Percentiles rank a stretch among this genome's conserved stretches.
These are phyloP conservation scores for Drosophila triauraria DNA, from an alignment of 1,140 invertebrate genomes.

Conservation along the genomic window DNA sequence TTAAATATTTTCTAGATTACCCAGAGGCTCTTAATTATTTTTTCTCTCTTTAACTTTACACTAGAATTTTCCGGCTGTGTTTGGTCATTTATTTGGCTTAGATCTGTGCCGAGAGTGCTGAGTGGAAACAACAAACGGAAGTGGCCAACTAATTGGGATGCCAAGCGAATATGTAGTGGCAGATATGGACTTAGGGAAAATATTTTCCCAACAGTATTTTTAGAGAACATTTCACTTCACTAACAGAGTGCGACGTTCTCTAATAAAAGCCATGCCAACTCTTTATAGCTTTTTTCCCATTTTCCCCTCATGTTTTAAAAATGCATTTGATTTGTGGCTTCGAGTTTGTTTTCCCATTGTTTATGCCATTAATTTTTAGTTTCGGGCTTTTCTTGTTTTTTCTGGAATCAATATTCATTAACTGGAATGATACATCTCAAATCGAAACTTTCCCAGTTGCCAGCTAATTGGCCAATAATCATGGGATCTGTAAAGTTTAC, in stretches of 20 bases:
- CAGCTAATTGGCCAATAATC: slow-evolving; percentile 74
- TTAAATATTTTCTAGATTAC: not conserved
- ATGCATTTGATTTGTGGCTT: slow-evolving; percentile 41
- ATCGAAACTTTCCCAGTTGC: slow-evolving; percentile 21
- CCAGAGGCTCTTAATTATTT: not conserved
- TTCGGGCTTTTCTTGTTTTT: not conserved
- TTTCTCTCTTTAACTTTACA: slow-evolving; percentile 7
- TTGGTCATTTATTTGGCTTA: slow-evolving; percentile 76
- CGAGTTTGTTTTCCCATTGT: slow-evolving; percentile 19
- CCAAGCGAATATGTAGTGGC: slow-evolving; percentile 27
- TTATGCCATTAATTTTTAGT: slow-evolving; percentile 29
- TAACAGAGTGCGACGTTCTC: slow-evolving; percentile 23
- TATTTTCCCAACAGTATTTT: slow-evolving; percentile 36
- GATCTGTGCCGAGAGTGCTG: slow-evolving; percentile 36
- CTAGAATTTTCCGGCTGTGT: slow-evolving; percentile 51
- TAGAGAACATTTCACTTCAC: slow-evolving; percentile 22
- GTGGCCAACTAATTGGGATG: slow-evolving; percentile 54
- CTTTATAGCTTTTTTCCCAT: not conserved
- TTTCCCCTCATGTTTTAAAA: slow-evolving; percentile 25
- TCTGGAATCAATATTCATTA: slow-evolving; percentile 45
- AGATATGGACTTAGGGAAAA: slow-evolving; percentile 28
- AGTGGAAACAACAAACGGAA: slow-evolving; percentile 67
- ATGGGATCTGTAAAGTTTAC: slow-evolving; percentile 58
- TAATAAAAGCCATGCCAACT: not conserved
- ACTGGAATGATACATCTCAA: slow-evolving; percentile 28